Evolutionary conservation across 2,113 vertebrate genomes (phyloP).

Genomic region (Phylloscopus whistleri): DNA sequence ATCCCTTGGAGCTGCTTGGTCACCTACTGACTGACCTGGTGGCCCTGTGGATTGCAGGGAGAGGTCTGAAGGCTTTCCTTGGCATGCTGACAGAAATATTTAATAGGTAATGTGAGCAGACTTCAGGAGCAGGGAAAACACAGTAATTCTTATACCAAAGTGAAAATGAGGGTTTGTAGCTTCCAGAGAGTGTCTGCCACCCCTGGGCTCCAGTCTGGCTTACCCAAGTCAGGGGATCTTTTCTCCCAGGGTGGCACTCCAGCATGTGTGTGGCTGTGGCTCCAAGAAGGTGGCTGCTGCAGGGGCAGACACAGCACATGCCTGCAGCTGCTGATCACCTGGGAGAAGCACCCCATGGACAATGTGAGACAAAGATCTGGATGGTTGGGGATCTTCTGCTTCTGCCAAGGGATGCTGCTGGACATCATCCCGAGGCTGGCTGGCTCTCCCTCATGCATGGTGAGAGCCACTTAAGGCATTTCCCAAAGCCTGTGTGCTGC

Average conservation of each 20-base stretch:
- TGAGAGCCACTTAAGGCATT: neutral
- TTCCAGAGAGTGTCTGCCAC: neutral
- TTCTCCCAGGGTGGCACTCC: neutral
- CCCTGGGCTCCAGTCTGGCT: neutral
- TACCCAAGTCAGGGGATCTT: neutral
- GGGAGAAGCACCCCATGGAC: accelerated
- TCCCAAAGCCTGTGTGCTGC: neutral
- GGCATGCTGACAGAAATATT: neutral
- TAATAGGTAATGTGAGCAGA: neutral
- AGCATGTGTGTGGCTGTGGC: accelerated
- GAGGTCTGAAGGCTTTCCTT: neutral
- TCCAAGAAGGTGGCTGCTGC: neutral
- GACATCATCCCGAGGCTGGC: accelerated
- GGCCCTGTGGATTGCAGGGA: neutral
- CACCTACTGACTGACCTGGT: neutral
- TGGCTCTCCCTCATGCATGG: neutral
- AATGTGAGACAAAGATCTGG: neutral
- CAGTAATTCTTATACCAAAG: neutral
- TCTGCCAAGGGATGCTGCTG: neutral
- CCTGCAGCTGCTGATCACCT: neutral
- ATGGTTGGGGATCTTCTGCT: neutral
- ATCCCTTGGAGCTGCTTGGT: neutral
- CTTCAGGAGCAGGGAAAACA: neutral
- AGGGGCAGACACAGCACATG: accelerated
- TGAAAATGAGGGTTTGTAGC: neutral